Evolutionary conservation across 2,797 vertebrate genomes (phyloP).

Genomic region (Yasuhikotakia modesta): DNA sequence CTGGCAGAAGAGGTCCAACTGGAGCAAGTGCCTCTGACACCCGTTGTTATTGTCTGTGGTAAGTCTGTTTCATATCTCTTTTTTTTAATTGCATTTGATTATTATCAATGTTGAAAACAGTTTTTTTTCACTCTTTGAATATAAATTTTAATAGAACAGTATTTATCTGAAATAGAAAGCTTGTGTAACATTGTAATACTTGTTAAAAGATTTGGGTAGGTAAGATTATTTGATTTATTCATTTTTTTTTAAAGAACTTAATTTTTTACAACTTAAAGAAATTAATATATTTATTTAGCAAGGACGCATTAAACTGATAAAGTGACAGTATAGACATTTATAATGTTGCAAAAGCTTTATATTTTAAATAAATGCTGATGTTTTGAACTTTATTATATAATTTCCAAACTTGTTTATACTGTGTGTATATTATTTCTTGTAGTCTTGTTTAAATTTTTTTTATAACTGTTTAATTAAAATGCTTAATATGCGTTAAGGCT

Average conservation of each 20-base stretch:
- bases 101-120: too few relatives aligned
- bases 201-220: background rate
- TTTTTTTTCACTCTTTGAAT: background rate
- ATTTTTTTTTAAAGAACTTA: slow-evolving; percentile 1
- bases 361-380: background rate
- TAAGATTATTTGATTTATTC: background rate
- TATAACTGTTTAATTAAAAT: slow-evolving; percentile 11
- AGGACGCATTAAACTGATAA: background rate
- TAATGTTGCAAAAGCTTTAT: background rate
- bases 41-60: slow-evolving; percentile 43
- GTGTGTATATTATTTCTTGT: slow-evolving; percentile 1
- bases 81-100: too few relatives aligned
- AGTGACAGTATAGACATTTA: background rate
- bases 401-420: background rate
- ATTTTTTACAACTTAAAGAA: too few relatives aligned
- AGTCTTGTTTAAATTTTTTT: background rate
- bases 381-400: background rate
- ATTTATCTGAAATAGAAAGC: too few relatives aligned
- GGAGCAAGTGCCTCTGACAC: slow-evolving; percentile 20
- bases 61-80: too few relatives aligned
- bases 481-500: slow-evolving; percentile 28
- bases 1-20: slow-evolving; percentile 42
- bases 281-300: background rate
- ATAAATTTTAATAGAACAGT: background rate
- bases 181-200: background rate